Evolutionary conservation across 2,113 vertebrate genomes (phyloP).

Genomic region (Python bivittatus): DNA sequence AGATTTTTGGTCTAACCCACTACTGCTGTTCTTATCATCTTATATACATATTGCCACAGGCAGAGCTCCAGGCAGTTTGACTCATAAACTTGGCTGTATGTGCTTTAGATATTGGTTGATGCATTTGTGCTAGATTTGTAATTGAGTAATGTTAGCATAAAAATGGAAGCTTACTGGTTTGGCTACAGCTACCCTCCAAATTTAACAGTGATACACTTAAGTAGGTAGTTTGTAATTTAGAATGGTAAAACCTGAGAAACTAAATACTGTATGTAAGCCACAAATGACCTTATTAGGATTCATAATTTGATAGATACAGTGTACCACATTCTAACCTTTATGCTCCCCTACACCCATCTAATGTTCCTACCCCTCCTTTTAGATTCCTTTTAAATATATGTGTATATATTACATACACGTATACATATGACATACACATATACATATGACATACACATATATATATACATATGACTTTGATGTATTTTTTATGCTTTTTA

Average conservation of each 20-base stretch:
- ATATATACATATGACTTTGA: too few species aligned
- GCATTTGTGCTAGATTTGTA: background rate
- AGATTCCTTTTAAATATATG: too few species aligned
- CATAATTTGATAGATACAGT: too few species aligned
- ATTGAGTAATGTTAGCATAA: background rate
- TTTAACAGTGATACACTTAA: slow-evolving; percentile 37
- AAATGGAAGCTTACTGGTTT: slow-evolving; percentile 2
- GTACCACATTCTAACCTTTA: too few species aligned
- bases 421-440: too few species aligned
- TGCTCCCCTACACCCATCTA: too few species aligned
- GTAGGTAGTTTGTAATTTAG: slow-evolving; percentile 54
- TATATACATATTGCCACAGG: background rate
- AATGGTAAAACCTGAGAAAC: slow-evolving; percentile 39
- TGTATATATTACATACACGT: too few species aligned
- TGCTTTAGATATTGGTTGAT: background rate
- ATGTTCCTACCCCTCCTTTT: too few species aligned
- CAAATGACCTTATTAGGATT: slow-evolving; percentile 58
- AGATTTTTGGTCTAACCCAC: background rate
- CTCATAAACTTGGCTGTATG: background rate
- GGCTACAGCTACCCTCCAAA: slow-evolving; percentile 38
- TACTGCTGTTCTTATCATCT: background rate
- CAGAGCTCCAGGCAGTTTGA: background rate
- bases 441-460: too few species aligned
- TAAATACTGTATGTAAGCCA: slow-evolving; percentile 48
- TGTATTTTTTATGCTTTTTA: too few species aligned